phyloP scores from a whole-genome alignment of 2,797 vertebrate species.

The Pangasius mekongensis region DNA sequence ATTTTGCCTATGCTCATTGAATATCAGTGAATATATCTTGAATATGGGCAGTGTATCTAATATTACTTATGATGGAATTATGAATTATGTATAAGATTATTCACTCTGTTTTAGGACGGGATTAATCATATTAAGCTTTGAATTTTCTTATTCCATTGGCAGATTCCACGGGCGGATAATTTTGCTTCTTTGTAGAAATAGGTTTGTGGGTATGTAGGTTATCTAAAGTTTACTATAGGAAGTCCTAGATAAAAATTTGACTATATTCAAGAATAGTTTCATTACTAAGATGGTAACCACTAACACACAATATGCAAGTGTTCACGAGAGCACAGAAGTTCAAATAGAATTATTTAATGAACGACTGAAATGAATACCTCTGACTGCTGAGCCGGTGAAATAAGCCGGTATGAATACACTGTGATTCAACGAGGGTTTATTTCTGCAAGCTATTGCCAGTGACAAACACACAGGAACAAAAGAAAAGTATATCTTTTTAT shows the following conservation, averaged over 20 bases:
- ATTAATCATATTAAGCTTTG: background rate
- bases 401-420: background rate
- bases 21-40: background rate
- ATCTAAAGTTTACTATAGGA: background rate
- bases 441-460: background rate
- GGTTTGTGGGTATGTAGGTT: background rate
- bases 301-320: background rate
- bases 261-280: background rate
- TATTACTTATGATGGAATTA: background rate
- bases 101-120: background rate
- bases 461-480: background rate
- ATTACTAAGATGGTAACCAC: background rate
- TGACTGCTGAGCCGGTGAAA: background rate
- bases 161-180: background rate
- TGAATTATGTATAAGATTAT: background rate
- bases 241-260: background rate
- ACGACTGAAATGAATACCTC: background rate
- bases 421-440: background rate
- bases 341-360: background rate
- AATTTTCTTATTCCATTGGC: background rate
- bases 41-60: background rate
- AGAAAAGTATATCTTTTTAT: background rate
- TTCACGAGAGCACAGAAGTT: background rate
- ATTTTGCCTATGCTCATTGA: background rate
- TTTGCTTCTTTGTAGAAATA: background rate